A percentile compares a stretch with the other conserved stretches of the same genome.
These are phyloP conservation scores for Syngnathus floridae DNA, from an alignment of 2,113 vertebrate genomes.

Conservation along the genomic window DNA sequence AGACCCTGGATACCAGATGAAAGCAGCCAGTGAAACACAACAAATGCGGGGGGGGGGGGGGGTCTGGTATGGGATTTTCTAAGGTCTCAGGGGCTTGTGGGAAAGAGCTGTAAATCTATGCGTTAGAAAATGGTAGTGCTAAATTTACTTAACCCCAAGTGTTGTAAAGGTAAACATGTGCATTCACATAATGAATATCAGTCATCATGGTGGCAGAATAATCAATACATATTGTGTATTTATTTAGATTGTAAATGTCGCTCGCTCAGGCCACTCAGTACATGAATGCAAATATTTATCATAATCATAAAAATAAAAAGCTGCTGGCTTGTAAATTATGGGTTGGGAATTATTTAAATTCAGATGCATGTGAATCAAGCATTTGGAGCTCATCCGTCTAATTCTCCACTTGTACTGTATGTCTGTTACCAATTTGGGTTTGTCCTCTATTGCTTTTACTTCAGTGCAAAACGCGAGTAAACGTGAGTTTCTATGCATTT, in stretches of 20 bases:
- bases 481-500: no score
- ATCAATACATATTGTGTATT: constrained; percentile 11
- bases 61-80: neutral
- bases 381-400: neutral
- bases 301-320: neutral
- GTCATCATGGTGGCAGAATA: neutral
- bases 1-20: constrained; percentile 85
- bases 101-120: neutral
- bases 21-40: constrained; percentile 12
- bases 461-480: no score
- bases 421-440: neutral
- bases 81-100: constrained; percentile 34
- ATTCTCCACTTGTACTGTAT: neutral
- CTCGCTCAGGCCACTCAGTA: constrained; percentile 29
- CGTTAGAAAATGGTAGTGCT: neutral
- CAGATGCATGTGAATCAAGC: neutral
- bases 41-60: no score
- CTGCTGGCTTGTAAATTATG: neutral
- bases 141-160: neutral
- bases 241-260: no score
- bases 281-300: constrained; percentile 46
- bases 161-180: neutral
- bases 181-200: neutral
- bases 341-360: constrained; percentile 1
- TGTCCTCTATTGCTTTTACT: neutral